phyloP scores from a whole-genome alignment of 2,113 vertebrate species.

The Jaculus jaculus region DNA sequence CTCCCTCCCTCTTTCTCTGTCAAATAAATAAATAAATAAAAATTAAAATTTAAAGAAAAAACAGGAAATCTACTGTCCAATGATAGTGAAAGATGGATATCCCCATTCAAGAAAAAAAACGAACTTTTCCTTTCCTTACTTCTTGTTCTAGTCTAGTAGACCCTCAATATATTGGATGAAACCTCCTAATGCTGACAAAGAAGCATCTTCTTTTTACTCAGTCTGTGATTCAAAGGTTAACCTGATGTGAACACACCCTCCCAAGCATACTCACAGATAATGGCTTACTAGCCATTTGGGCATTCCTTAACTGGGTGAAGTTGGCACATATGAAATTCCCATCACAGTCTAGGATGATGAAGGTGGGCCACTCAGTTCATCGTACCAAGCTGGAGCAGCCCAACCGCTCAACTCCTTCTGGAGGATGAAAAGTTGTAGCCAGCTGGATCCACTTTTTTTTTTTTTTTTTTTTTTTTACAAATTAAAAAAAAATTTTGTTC shows the following conservation, averaged over 20 bases:
- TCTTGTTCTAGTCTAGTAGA: not conserved
- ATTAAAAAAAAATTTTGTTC: no score
- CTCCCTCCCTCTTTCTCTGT: no score
- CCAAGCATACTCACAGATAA: not conserved
- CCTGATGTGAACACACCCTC: not conserved
- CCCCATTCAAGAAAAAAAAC: not conserved
- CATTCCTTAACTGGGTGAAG: not conserved
- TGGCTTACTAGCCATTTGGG: not conserved
- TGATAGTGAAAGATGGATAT: not conserved
- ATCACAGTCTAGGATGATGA: not conserved
- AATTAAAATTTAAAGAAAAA: no score
- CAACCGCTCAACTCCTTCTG: not conserved
- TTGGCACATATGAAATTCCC: not conserved
- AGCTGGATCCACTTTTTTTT: not conserved
- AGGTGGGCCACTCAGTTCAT: not conserved
- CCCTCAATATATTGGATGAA: not conserved
- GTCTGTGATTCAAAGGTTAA: not conserved
- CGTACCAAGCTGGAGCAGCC: not conserved
- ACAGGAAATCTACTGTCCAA: not conserved
- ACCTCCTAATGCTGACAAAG: not conserved
- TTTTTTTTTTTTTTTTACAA: not conserved
- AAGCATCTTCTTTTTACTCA: not conserved
- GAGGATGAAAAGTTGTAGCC: not conserved
- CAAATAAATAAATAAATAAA: no score
- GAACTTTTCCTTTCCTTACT: no score